Percentiles rank a stretch among this genome's conserved stretches.
These are phyloP conservation scores for Spodoptera litura DNA, from an alignment of 1,140 invertebrate species.

Conservation along the genomic window DNA sequence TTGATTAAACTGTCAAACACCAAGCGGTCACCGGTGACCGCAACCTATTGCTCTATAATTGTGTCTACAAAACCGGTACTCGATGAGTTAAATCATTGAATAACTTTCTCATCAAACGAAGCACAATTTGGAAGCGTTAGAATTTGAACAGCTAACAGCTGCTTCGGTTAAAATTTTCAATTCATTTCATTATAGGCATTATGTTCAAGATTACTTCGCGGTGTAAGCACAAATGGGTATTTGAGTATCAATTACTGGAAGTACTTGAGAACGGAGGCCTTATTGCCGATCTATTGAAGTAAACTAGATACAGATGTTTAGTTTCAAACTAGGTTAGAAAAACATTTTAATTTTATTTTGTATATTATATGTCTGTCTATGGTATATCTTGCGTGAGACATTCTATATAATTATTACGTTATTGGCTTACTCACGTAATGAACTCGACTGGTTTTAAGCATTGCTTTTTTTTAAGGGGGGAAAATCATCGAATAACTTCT, in stretches of 20 bases:
- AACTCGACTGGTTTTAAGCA: too few species aligned
- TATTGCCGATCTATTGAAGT: not conserved
- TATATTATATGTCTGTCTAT: too few species aligned
- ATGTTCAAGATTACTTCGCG: conserved; percentile 21
- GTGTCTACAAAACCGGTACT: too few species aligned
- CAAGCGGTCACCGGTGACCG: too few species aligned
- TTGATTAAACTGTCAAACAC: too few species aligned
- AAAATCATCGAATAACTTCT: too few species aligned
- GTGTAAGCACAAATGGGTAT: conserved; percentile 26
- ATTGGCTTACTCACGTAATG: too few species aligned
- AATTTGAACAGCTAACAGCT: conserved; percentile 2
- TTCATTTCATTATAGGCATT: conserved; percentile 25
- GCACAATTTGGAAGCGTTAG: not conserved
- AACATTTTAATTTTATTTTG: not conserved
- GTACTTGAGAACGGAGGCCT: not conserved
- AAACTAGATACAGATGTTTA: not conserved
- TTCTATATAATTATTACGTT: too few species aligned
- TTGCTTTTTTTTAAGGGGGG: too few species aligned
- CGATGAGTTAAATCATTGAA: not conserved
- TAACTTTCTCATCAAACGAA: not conserved
- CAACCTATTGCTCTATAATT: too few species aligned
- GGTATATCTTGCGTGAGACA: too few species aligned
- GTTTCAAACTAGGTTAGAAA: not conserved
- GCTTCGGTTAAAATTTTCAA: conserved; percentile 11
- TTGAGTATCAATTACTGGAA: conserved; percentile 28